These are phyloP conservation scores for Camarhynchus parvulus DNA, from an alignment of 2,113 vertebrate species.

Conservation along the genomic window DNA sequence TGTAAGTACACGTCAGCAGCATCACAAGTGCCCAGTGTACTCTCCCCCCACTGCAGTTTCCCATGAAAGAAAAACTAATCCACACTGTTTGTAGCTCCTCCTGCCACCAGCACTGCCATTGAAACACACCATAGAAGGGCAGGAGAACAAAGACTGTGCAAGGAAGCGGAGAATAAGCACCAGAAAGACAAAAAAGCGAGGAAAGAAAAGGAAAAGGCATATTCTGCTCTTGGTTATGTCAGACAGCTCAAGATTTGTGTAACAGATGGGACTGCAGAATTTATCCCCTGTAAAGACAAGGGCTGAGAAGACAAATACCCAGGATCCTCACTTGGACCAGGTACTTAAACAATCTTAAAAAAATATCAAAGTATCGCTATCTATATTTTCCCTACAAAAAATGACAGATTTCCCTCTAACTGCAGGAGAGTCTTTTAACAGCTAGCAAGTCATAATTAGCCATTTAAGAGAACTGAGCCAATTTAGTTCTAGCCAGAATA, in stretches of 20 bases:
- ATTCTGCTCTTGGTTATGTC: not conserved
- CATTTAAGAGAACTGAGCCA: not conserved
- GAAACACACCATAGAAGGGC: slow-evolving; percentile 13
- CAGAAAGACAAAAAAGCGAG: not conserved
- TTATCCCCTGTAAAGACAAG: not conserved
- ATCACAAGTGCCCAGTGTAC: not conserved
- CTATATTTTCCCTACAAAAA: not conserved
- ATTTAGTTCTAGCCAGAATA: not conserved
- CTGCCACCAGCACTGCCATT: not conserved
- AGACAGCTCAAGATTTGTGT: not conserved
- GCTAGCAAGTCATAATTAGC: not conserved
- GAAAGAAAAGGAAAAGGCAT: not conserved
- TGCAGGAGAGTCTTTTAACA: not conserved
- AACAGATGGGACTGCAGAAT: not conserved
- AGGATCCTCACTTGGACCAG: not conserved
- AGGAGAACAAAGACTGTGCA: slow-evolving; percentile 36
- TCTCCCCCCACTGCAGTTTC: not conserved
- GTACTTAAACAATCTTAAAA: not conserved
- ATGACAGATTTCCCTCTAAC: not conserved
- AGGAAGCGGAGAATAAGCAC: not conserved
- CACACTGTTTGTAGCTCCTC: not conserved
- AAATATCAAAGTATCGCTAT: not conserved
- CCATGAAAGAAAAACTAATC: slow-evolving; percentile 5
- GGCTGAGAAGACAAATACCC: not conserved
- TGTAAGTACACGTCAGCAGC: not conserved